phyloP scores from a whole-genome alignment of 2,888 invertebrate species.

The Fabriciana adippe region DNA sequence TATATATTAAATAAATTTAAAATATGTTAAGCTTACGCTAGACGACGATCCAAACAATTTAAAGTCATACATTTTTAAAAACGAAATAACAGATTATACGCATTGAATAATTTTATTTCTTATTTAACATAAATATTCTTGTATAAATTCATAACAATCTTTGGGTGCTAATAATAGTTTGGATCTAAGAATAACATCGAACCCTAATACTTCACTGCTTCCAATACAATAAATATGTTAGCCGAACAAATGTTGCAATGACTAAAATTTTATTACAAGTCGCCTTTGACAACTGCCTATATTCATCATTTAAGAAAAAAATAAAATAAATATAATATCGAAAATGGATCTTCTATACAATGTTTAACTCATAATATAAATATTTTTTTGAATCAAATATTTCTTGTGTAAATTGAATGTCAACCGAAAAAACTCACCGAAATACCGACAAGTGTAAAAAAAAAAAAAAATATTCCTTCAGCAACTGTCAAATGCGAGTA shows the following conservation, averaged over 20 bases:
- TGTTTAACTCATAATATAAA: not conserved
- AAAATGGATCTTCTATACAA: not conserved
- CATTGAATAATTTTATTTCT: slow-evolving; percentile 77
- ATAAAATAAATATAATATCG: slow-evolving; percentile 3
- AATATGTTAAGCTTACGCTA: not conserved
- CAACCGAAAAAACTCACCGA: not conserved
- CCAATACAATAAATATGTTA: slow-evolving; percentile 51
- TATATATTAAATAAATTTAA: slow-evolving; percentile 4
- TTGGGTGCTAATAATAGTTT: slow-evolving; percentile 76
- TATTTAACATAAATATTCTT: slow-evolving; percentile 82
- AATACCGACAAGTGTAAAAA: not conserved
- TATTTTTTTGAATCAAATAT: not conserved
- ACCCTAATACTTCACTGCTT: slow-evolving; percentile 52
- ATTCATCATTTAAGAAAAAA: not conserved
- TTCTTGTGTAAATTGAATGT: not conserved
- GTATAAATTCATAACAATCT: slow-evolving; percentile 83
- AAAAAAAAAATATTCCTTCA: not conserved
- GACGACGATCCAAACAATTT: slow-evolving; percentile 48
- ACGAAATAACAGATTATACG: slow-evolving; percentile 51
- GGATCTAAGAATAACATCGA: slow-evolving; percentile 65
- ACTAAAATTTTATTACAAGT: slow-evolving; percentile 61
- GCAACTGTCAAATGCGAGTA: slow-evolving; percentile 29
- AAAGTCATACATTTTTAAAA: slow-evolving; percentile 57
- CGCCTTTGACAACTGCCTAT: slow-evolving; percentile 27
- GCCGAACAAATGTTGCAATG: slow-evolving; percentile 58